phyloP scores from a whole-genome alignment of 2,797 vertebrate species.

The Etheostoma nigrum region DNA sequence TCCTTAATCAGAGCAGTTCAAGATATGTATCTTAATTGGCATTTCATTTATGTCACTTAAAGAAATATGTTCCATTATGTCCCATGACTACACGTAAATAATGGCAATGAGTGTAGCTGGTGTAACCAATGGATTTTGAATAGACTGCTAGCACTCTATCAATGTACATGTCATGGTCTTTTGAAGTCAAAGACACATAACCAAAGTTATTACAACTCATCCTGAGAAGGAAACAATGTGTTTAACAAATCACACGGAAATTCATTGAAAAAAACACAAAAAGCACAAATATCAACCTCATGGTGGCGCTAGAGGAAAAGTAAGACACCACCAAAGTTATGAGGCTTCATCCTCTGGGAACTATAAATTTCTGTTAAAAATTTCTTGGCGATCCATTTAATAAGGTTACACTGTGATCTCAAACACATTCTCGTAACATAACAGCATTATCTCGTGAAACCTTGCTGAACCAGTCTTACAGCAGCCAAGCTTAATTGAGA shows the following conservation, averaged over 20 bases:
- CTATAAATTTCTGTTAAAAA: neutral
- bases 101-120: neutral
- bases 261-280: neutral
- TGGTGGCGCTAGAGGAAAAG: neutral
- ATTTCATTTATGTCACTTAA: conserved; percentile 3
- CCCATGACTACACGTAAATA: conserved; percentile 19
- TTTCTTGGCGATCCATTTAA: conserved; percentile 2
- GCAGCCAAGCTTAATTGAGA: conserved; percentile 42
- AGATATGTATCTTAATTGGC: conserved; percentile 8
- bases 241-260: neutral
- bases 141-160: conserved; percentile 33
- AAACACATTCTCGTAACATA: conserved; percentile 40
- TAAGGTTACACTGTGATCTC: conserved; percentile 16
- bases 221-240: neutral
- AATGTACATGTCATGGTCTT: conserved; percentile 16
- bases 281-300: neutral
- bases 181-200: conserved; percentile 11
- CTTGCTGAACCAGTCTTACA: neutral
- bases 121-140: conserved; percentile 49
- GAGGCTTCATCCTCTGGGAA: neutral
- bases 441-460: conserved; percentile 40
- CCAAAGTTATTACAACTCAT: neutral
- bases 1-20: conserved; percentile 28
- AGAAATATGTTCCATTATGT: conserved; percentile 15
- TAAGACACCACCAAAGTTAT: neutral